A percentile compares a stretch with the other conserved stretches of the same genome.
Conservation (phyloP, 2,797 vertebrate species). For the Cheirogaleus major region DNA sequence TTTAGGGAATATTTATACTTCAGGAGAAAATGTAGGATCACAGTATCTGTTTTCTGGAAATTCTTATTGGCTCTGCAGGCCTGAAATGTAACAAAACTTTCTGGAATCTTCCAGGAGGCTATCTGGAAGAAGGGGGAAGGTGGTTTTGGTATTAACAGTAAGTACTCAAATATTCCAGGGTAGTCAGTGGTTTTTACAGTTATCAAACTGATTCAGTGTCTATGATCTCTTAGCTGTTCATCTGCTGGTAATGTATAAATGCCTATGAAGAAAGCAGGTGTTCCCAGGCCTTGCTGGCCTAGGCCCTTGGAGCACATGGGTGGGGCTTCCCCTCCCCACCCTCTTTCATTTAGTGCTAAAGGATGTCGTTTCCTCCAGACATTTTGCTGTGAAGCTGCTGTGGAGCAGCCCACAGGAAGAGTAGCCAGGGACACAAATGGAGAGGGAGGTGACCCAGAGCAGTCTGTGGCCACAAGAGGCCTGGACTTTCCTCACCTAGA, state of each 20-base stretch:
- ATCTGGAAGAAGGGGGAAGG: background rate
- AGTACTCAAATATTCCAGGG: background rate
- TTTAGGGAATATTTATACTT: slow-evolving; percentile 1
- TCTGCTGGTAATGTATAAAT: background rate
- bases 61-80: background rate
- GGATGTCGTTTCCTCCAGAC: background rate
- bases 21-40: background rate
- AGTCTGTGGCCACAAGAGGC: background rate
- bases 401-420: too few species aligned
- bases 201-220: background rate
- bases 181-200: background rate
- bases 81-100: background rate
- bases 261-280: background rate
- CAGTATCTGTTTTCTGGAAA: background rate
- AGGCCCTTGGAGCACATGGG: accelerated
- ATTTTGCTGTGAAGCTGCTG: background rate
- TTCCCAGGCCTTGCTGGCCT: background rate
- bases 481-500: background rate
- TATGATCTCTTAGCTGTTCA: background rate
- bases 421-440: too few species aligned
- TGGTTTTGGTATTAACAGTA: background rate
- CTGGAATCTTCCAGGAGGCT: background rate
- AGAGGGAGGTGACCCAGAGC: background rate
- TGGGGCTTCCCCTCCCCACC: accelerated
- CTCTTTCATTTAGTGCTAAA: background rate